Evolutionary conservation across 2,888 invertebrate species (phyloP).

Genomic region (Drosophila monieri): DNA sequence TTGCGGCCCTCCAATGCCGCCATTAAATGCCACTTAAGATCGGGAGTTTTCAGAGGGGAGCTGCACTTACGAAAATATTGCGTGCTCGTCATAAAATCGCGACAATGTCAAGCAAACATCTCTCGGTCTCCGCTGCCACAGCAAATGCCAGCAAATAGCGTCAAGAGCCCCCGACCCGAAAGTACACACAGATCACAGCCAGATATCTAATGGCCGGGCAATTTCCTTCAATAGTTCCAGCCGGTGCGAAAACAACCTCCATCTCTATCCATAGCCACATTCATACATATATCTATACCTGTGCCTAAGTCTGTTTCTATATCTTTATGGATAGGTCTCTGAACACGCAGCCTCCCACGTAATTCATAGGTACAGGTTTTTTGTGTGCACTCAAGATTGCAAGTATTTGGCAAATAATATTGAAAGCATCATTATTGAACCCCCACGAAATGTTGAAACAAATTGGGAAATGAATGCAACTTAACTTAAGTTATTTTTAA

Average conservation of each 20-base stretch:
- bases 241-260: conserved; percentile 37
- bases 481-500: not conserved
- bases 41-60: conserved; percentile 17
- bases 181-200: conserved; percentile 24
- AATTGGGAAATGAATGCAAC: conserved; percentile 22
- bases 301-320: not conserved
- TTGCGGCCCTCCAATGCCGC: conserved; percentile 37
- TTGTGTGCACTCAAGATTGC: conserved; percentile 43
- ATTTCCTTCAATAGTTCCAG: conserved; percentile 52
- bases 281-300: conserved; percentile 4
- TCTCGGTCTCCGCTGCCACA: not conserved
- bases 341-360: conserved; percentile 52
- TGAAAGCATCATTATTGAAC: conserved; percentile 25
- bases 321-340: conserved; percentile 10
- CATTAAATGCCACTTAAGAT: conserved; percentile 71
- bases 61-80: conserved; percentile 62
- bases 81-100: conserved; percentile 59
- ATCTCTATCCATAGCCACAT: not conserved
- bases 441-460: conserved; percentile 16
- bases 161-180: conserved; percentile 33
- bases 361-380: conserved; percentile 40
- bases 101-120: conserved; percentile 50
- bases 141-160: conserved; percentile 37
- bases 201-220: conserved; percentile 49
- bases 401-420: conserved; percentile 63